Evolutionary conservation across 1,140 invertebrate species (phyloP), one percentile per base, ranked within the genome.

Genomic region (Hetaerina americana): DNA sequence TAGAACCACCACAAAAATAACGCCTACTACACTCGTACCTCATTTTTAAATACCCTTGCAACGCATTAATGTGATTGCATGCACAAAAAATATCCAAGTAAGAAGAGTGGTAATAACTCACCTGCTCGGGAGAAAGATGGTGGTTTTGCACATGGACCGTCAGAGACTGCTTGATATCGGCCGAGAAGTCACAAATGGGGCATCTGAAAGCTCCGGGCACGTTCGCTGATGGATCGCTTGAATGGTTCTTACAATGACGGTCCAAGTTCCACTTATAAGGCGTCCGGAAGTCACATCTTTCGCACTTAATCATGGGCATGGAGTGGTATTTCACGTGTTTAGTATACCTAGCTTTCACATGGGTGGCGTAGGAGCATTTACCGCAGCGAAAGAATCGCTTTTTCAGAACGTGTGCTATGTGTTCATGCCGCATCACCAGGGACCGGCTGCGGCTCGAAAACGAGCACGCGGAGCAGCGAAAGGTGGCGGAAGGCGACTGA

Each of bases 261-360:
- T 97, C 94, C 79, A 96, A 85, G 81, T 96, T 96, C 89, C 92
- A 94, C 80, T 94, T 94, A 82, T 95, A 94, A 5, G 94, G 91
- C 8, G 94, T 96, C 70, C 91, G 88, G 79, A 97, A 98, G 77
- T 95, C 92, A 82, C 95, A 98, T 77, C 91, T 89, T 66, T 89
- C 89, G 81, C 95, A 98, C 79, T 96, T 94, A 74, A 94, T 94
- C 88, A 93, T 93, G 70, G 92, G 92, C 89, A 94, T 92, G 49
- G 91, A 92, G 80, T 96, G 92, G 78, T 95, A 94, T 77, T 95
- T 95, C n/a, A 95, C 90, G 78, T 97, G 95, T 79, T 95, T 95
- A 29, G 92, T 95, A 78, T 91, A 96, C 67, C 95, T 87, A 0
- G 91, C 89, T 77, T 92, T 91, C 74, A 95, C 92, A 78, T 95